Evolutionary conservation across 2,888 invertebrate species (phyloP).

Genomic region (Cerastis rubricosa): DNA sequence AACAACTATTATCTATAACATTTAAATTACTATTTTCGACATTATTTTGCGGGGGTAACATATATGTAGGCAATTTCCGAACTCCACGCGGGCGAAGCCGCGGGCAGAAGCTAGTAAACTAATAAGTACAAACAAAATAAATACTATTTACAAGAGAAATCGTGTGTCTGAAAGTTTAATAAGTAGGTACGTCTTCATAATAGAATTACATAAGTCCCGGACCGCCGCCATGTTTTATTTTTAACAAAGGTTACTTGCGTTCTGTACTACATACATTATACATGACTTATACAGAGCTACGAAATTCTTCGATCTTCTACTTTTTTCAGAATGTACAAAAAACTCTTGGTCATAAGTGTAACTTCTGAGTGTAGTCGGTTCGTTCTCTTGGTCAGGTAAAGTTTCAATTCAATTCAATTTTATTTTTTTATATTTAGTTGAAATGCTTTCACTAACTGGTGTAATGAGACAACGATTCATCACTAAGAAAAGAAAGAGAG

Average conservation of each 20-base stretch:
- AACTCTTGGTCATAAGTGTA: neutral
- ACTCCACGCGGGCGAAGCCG: no score
- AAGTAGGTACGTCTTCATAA: conserved; percentile 58
- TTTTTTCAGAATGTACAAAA: no score
- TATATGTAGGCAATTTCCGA: no score
- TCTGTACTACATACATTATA: conserved; percentile 62
- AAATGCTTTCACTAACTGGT: no score
- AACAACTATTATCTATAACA: no score
- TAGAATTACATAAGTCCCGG: conserved; percentile 67
- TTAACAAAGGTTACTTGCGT: conserved; percentile 67
- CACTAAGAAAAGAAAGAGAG: neutral
- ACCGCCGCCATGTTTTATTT: conserved; percentile 62
- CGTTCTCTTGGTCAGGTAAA: neutral
- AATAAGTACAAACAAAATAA: conserved; percentile 8
- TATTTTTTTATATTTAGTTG: no score
- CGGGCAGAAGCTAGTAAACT: no score
- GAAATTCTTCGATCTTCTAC: conserved; percentile 21
- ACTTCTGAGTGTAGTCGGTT: neutral
- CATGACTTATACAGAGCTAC: conserved; percentile 44
- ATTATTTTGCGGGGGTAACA: no score
- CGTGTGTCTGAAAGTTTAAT: conserved; percentile 43
- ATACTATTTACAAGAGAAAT: conserved; percentile 15
- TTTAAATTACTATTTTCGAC: no score
- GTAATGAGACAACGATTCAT: no score
- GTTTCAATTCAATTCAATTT: no score